phyloP scores from a whole-genome alignment of 2,888 invertebrate species.

The Eledona agricola region DNA sequence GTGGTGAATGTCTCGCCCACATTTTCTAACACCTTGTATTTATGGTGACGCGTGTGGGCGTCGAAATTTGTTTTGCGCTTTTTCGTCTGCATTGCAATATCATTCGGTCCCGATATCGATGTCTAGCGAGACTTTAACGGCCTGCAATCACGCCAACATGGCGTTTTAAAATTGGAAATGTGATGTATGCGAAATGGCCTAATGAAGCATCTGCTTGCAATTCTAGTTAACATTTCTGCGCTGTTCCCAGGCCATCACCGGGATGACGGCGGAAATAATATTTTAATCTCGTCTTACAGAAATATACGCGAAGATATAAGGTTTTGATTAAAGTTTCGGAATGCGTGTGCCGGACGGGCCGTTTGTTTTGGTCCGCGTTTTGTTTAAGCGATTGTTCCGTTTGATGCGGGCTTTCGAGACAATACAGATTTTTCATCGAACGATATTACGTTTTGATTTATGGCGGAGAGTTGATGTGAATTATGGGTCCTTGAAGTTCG shows the following conservation, averaged over 20 bases:
- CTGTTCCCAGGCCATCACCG: constrained; percentile 6
- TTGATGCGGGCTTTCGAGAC: constrained; percentile 32
- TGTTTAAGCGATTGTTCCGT: constrained; percentile 29
- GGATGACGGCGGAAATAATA: constrained; percentile 7
- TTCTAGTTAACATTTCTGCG: constrained; percentile 26
- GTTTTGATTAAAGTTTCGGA: constrained; percentile 16
- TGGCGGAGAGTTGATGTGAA: constrained; percentile 54
- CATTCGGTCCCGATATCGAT: constrained; percentile 4
- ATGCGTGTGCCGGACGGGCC: constrained; percentile 32
- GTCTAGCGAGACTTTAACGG: constrained; percentile 19
- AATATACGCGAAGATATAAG: constrained; percentile 13
- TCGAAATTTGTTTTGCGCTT: too few species aligned
- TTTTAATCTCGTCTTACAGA: constrained; percentile 17
- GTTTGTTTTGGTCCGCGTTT: constrained; percentile 18
- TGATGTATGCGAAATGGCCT: constrained; percentile 26
- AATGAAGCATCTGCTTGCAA: constrained; percentile 29
- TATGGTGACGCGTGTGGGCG: too few species aligned
- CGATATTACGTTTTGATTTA: constrained; percentile 49
- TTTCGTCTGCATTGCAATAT: too few species aligned
- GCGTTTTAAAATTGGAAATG: constrained; percentile 34
- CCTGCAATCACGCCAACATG: constrained; percentile 29
- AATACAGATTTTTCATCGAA: constrained; percentile 39
- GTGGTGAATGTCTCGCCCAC: too few species aligned
- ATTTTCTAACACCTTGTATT: too few species aligned
- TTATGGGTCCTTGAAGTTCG: constrained; percentile 52